A percentile compares a stretch with the other conserved stretches of the same genome.
These are phyloP conservation scores for Rhaphigaster nebulosa DNA, from an alignment of 2,888 invertebrate species.

Conservation along the genomic window DNA sequence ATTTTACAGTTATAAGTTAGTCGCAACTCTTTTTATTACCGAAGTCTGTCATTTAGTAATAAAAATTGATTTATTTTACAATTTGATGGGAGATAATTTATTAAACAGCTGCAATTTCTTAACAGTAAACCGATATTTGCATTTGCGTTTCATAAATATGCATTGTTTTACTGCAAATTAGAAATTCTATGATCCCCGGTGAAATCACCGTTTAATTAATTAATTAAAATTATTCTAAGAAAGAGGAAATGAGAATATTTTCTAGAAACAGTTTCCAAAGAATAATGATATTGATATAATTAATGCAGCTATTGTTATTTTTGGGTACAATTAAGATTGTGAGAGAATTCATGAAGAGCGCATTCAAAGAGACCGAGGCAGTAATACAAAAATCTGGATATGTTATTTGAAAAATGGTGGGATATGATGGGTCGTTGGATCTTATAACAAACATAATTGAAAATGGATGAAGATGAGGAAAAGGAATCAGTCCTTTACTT, in stretches of 20 bases:
- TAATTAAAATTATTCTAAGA: background rate
- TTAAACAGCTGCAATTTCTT: background rate
- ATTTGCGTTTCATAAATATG: constrained; percentile 13
- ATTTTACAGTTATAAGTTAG: background rate
- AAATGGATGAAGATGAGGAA: background rate
- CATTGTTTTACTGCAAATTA: background rate
- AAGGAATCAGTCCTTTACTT: too few relatives aligned
- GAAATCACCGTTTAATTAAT: background rate
- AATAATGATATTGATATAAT: background rate
- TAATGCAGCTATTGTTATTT: background rate
- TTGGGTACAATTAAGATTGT: background rate
- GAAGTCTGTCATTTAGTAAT: background rate
- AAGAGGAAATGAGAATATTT: background rate
- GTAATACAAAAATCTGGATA: too few relatives aligned
- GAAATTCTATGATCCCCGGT: background rate
- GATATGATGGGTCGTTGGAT: background rate
- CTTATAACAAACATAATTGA: background rate
- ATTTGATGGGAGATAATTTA: background rate
- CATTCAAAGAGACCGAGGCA: background rate
- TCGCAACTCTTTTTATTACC: background rate
- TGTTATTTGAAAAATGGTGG: background rate
- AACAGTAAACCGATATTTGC: background rate
- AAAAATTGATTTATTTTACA: background rate
- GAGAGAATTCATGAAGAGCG: background rate
- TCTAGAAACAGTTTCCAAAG: background rate